Evolutionary conservation across 1,140 invertebrate genomes (phyloP), one percentile per base, ranked within the genome.

Genomic region (Octopus bimaculoides): DNA sequence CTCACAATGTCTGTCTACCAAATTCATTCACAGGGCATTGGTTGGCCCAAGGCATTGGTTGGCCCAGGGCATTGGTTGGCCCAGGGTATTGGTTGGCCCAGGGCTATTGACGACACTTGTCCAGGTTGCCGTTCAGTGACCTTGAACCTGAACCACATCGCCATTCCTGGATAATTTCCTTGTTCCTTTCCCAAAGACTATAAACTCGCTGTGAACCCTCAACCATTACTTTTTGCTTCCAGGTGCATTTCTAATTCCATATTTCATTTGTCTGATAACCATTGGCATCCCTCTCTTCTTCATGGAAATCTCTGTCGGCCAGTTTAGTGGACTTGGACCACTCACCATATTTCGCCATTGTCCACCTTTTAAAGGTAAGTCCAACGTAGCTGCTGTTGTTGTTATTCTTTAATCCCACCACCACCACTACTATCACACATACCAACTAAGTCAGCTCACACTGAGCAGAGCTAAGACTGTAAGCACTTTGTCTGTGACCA

Each of bases 211-310:
- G 26, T 41, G 3, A 41, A 41, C 26, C 26, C 26, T 41, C 26
- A 41, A 41, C 26, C 12, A n/a, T 41, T 41, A 41, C 26, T 41
- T 71, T 78, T 73, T 80, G 14, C 74, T 88, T 79, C 10, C 75
- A 89, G 89, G 89, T 77, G 89, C 89, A 54, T 90, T 90, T 81
- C 82, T 90, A 52, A 90, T 90, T 77, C 89, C 89, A 5, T 90
- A 89, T 80, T 82, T 86, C 71, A 84, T 87, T 14, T 88, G 89
- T 84, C 80, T 89, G 78, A 52, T 89, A 4, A 82, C 88, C 73
- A 86, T 88, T 75, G 89, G 89, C 54, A 81, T 90, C 17, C 89
- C 89, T 41, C 79, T 90, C 52, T 89, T 90, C 81, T 90, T 87
- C 75, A 85, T 90, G 88, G 89, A 90, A 79, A 76, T 90, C 6